phyloP scores from a whole-genome alignment of 2,113 vertebrate species.

The Datnioides undecimradiatus region DNA sequence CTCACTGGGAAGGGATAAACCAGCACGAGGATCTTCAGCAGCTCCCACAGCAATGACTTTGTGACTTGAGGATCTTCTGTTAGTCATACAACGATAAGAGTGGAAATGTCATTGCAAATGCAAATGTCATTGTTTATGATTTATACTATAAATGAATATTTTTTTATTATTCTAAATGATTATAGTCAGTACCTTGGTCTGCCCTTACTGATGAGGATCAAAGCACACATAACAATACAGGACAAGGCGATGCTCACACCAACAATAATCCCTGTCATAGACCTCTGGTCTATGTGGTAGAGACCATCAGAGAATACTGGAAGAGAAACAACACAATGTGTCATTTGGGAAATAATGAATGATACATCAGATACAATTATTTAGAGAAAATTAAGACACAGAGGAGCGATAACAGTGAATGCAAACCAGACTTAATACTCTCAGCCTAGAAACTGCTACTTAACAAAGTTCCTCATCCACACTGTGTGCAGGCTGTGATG shows the following conservation, averaged over 20 bases:
- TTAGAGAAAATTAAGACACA: not conserved
- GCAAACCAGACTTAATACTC: not conserved
- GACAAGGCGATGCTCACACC: slow-evolving; percentile 96
- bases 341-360: slow-evolving; percentile 2
- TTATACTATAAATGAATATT: not conserved
- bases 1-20: slow-evolving; percentile 73
- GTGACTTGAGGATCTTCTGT: slow-evolving; percentile 89
- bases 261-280: slow-evolving; percentile 93
- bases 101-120: slow-evolving; percentile 2
- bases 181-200: slow-evolving; percentile 87
- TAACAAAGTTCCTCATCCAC: not conserved
- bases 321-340: slow-evolving; percentile 34
- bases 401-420: not conserved
- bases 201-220: slow-evolving; percentile 93
- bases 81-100: slow-evolving; percentile 30
- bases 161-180: not conserved
- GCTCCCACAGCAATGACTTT: slow-evolving; percentile 84
- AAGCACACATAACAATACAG: slow-evolving; percentile 93
- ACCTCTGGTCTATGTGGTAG: slow-evolving; percentile 93
- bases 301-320: slow-evolving; percentile 88
- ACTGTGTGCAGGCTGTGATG: not conserved
- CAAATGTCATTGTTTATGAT: not conserved
- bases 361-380: not conserved
- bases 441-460: not conserved
- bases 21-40: slow-evolving; percentile 75